Base-by-base conservation (phyloP, 1,140 invertebrate species). In the Diabrotica undecimpunctata region DNA sequence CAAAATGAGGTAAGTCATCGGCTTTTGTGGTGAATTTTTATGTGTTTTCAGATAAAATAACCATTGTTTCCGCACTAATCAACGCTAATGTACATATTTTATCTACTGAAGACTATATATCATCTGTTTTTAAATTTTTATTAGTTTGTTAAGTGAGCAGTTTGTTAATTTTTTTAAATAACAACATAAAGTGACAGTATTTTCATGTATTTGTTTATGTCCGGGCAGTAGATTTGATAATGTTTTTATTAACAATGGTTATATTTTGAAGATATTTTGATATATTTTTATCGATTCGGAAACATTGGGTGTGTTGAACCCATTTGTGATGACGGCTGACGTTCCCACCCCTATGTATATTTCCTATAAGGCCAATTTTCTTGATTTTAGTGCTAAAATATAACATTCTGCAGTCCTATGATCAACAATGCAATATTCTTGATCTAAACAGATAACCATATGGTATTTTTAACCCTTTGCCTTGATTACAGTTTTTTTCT, bases 231-330 rank as follows among this genome's bases (percentile, higher is more conserved):
- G 14, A 25, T 25, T 25, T 25, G 25, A 35, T 50, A 61, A 61
- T 66, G 61, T 54, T 69, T 65, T 69, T 61, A 60, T 59, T 57
- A 52, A 25, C 52, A 39, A 57, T 35, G 35, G 25, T 54, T 62
- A 25, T 41, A 13, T 4, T 54, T 62, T 62, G 36, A n/a, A 14
- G 12, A 36, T 64, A 64, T 65, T 66, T 72, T 70, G 55, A 41
- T 64, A 38, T 66, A 62, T 72, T 70, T 68, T 70, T 72, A 72
- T 72, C 63, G 71, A 72, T 72, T 72, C 60, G 38, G 61, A 62
- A 68, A 54, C 63, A 61, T 65, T 70, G 71, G 71, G 71, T 72
- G 71, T 72, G 71, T 72, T 72, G 69, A 70, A 72, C 69, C 65
- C 61, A 66, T 66, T 64, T 66, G 62, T 64, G 51, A 70, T 70